A percentile compares a stretch with the other conserved stretches of the same genome.
phyloP scores from a whole-genome alignment of 2,888 invertebrate species.

The Listrodromus nycthemerus region DNA sequence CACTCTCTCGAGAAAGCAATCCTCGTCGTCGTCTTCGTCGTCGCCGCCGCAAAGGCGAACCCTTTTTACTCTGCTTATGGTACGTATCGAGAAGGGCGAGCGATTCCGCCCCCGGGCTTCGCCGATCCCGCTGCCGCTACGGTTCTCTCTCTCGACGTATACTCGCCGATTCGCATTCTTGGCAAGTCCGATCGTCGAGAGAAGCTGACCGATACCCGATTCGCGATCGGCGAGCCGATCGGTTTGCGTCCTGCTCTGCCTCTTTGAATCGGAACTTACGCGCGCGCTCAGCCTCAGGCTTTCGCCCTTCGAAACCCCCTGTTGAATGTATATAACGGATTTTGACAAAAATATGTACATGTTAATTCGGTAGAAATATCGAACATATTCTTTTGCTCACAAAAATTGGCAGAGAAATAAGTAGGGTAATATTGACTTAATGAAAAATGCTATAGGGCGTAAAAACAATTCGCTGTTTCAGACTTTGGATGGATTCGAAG shows the following conservation, averaged over 20 bases:
- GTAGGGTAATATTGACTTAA: background rate
- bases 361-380: background rate
- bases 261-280: background rate
- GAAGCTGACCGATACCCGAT: constrained; percentile 14
- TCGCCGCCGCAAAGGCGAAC: constrained; percentile 1
- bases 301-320: too few relatives aligned
- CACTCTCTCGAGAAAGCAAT: constrained; percentile 4
- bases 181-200: background rate
- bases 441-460: background rate
- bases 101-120: constrained; percentile 10
- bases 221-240: constrained; percentile 11
- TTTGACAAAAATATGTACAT: background rate
- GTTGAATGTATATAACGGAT: too few relatives aligned
- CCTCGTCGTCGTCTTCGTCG: background rate
- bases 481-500: too few relatives aligned
- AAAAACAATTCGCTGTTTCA: background rate
- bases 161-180: constrained; percentile 22
- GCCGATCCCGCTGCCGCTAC: constrained; percentile 7
- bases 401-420: background rate
- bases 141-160: background rate
- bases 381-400: background rate
- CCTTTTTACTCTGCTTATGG: constrained; percentile 1
- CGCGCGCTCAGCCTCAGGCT: background rate
- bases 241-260: background rate
- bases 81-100: constrained; percentile 22